Base-by-base conservation (phyloP, 2,888 invertebrate species). In the Apamea epomidion region DNA sequence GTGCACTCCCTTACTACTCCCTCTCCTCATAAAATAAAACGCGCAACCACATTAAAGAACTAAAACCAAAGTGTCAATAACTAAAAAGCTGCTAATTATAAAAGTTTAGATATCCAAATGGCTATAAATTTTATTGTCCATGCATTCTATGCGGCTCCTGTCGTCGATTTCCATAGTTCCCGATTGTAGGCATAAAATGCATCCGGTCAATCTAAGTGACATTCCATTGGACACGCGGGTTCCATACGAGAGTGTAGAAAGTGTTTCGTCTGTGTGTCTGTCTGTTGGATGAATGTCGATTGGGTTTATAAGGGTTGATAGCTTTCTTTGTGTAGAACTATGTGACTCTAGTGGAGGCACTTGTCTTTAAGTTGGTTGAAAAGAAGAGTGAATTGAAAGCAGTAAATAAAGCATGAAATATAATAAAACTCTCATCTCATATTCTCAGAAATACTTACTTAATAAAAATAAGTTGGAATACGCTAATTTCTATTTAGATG, bases 51-150 rank as follows among this genome's bases (percentile, higher is more conserved):
- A 86, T 73, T 73, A 75, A 76, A 76, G 16, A 74, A 70, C 73
- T 85, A 70, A 75, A 81, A 58, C 51, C 74, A 25, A 82, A 86
- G 86, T 82, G 88, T 89, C 74, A 88, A 83, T 83, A 85, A 81
- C 84, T 89, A 88, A 89, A 85, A 83, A 86, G 74, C 82, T 78
- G 81, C 83, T 89, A 89, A 89, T 89, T 87, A 87, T 75, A 82
- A 60, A 84, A 81, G 78, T 69, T 74, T 84, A 65, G 82, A 87
- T 82, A 78, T 62, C 64, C 78, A 81, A 87, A 82, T 80, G 65
- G 69, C 67, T 79, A 88, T 89, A 87, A 87, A 89, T 82, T 89
- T 89, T 85, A 88, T 79, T 88, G 82, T 88, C 58, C 51, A 73
- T 76, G 32, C 78, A 75, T 71, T 86, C 81, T 79, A 88, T 75